Evolutionary conservation across 2,797 vertebrate species (phyloP).

Genomic region (Sciurus vulgaris): DNA sequence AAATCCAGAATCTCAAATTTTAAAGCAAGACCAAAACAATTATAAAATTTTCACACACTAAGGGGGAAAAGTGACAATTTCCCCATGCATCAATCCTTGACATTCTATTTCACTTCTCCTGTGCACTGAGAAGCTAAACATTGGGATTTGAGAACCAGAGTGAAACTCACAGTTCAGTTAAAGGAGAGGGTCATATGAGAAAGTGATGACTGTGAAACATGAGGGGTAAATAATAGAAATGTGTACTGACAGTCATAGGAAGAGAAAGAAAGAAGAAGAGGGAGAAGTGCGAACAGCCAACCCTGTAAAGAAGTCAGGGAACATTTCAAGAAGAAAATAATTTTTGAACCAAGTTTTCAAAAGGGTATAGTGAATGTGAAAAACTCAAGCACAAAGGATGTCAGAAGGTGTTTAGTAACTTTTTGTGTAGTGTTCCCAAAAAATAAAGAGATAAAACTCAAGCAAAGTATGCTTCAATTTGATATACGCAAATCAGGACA

Average conservation of each 20-base stretch:
- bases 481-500: slow-evolving; percentile 66
- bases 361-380: not conserved
- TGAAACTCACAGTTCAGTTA: not conserved
- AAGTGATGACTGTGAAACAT: not conserved
- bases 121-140: not conserved
- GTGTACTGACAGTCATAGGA: not conserved
- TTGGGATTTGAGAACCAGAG: not conserved
- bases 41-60: slow-evolving; percentile 74
- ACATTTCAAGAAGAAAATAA: not conserved
- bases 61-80: not conserved
- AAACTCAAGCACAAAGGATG: not conserved
- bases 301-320: not conserved
- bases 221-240: not conserved
- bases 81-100: not conserved
- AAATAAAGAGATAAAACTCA: slow-evolving; percentile 62
- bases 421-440: slow-evolving; percentile 72
- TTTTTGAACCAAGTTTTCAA: slow-evolving; percentile 7
- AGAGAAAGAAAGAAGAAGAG: not conserved
- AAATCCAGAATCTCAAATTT: slow-evolving; percentile 76
- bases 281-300: not conserved
- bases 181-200: not conserved
- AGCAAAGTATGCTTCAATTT: slow-evolving; percentile 56
- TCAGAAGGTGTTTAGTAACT: slow-evolving; percentile 5
- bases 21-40: slow-evolving; percentile 77
- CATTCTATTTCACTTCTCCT: not conserved